Percentiles rank a stretch among this genome's conserved stretches.
These are phyloP conservation scores for Taurulus bubalis DNA, from an alignment of 2,113 vertebrate species.

Conservation along the genomic window DNA sequence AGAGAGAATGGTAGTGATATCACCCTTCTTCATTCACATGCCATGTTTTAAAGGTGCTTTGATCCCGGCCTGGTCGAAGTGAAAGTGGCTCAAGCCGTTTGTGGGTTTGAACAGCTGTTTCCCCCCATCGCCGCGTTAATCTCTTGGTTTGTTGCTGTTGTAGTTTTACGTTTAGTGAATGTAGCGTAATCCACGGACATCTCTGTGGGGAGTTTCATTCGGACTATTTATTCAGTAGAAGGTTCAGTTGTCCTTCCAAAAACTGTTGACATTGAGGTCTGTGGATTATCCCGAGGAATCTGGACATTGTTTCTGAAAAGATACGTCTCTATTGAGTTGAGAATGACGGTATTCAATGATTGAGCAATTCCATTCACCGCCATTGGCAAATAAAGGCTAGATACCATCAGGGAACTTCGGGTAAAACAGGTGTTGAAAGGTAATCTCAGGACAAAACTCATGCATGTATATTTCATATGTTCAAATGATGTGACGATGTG, in stretches of 20 bases:
- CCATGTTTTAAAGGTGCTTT: conserved; percentile 17
- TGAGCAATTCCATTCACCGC: conserved; percentile 15
- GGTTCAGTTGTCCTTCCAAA: neutral
- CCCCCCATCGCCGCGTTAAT: neutral
- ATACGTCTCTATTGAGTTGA: conserved; percentile 11
- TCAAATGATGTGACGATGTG: neutral
- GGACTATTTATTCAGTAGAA: conserved; percentile 4
- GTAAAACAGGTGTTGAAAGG: neutral
- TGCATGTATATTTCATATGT: neutral
- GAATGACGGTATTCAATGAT: conserved; percentile 14
- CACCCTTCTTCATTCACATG: neutral
- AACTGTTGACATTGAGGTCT: conserved; percentile 20
- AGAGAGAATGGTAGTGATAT: neutral
- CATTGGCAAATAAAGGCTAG: conserved; percentile 30
- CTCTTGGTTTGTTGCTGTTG: conserved; percentile 19
- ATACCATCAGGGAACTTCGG: neutral
- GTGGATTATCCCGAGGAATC: conserved; percentile 29
- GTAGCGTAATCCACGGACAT: neutral
- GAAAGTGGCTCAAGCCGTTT: conserved; percentile 37
- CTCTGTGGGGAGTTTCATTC: neutral
- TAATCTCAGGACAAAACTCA: neutral
- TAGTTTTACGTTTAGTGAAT: conserved; percentile 10
- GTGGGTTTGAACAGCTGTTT: conserved; percentile 46
- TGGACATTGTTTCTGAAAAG: conserved; percentile 40
- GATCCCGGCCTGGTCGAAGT: conserved; percentile 19